Evolutionary conservation across 2,888 invertebrate genomes (phyloP).

Genomic region (Chaetoderma sp.): DNA sequence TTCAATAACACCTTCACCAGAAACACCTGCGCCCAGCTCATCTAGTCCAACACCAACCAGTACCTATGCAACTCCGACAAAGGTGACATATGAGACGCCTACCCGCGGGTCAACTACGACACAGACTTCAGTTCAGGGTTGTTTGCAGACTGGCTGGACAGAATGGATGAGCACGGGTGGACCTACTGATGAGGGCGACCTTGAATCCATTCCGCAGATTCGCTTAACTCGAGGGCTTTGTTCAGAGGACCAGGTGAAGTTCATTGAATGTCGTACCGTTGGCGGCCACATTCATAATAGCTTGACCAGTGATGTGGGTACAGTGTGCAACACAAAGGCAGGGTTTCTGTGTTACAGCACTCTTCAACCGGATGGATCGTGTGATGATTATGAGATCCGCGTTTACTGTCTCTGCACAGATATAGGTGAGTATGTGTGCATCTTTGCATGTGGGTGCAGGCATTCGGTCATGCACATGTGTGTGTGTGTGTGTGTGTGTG

Average conservation of each 20-base stretch:
- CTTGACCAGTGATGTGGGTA: conserved; percentile 17
- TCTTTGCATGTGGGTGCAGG: conserved; percentile 64
- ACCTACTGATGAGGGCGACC: conserved; percentile 42
- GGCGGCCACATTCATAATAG: conserved; percentile 8
- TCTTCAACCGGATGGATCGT: conserved; percentile 45
- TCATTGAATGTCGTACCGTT: conserved; percentile 6
- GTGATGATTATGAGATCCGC: conserved; percentile 60
- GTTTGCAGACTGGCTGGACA: conserved; percentile 82
- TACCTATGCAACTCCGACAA: too few relatives aligned
- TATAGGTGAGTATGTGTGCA: neutral
- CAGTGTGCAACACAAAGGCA: conserved; percentile 72
- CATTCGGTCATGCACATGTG: too few relatives aligned
- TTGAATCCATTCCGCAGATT: conserved; percentile 36
- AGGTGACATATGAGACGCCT: too few relatives aligned
- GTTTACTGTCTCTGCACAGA: conserved; percentile 71
- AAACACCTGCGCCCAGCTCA: neutral
- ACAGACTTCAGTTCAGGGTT: conserved; percentile 4
- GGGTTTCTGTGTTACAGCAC: conserved; percentile 77
- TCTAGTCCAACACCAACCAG: too few relatives aligned
- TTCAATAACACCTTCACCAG: neutral
- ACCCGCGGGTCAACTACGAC: neutral
- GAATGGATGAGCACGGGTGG: conserved; percentile 77
- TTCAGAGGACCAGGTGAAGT: neutral
- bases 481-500: too few relatives aligned
- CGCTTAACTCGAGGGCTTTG: neutral